Evolutionary conservation across 2,113 vertebrate species (phyloP).

Genomic region (Pedionomus torquatus): DNA sequence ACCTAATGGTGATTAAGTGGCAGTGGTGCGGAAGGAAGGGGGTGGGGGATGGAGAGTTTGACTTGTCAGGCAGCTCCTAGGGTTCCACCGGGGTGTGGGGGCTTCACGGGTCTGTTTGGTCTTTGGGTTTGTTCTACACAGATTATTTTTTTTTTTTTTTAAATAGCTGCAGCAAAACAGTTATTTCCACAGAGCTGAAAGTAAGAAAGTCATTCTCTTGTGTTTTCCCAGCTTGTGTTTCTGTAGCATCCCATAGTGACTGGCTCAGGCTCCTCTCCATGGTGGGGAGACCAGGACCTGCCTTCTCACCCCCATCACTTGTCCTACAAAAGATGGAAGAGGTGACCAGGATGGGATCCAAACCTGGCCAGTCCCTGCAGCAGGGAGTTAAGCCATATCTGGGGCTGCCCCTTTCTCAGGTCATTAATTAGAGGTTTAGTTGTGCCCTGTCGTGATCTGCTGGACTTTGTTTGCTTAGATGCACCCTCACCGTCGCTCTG

Average conservation of each 20-base stretch:
- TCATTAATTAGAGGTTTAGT: background rate
- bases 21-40: background rate
- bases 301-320: accelerated
- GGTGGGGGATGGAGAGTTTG: background rate
- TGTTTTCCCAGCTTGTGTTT: background rate
- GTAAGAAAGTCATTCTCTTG: accelerated
- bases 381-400: accelerated
- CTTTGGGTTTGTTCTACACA: accelerated
- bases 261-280: accelerated
- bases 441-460: accelerated
- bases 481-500: accelerated
- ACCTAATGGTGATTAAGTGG: background rate
- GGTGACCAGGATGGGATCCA: background rate
- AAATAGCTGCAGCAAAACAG: accelerated
- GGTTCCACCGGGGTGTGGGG: background rate
- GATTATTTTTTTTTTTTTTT: background rate
- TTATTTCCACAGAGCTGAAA: background rate
- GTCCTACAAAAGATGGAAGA: background rate
- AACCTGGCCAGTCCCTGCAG: background rate
- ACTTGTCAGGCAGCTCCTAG: background rate
- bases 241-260: accelerated
- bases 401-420: background rate
- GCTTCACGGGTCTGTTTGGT: accelerated
- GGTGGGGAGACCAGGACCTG: background rate
- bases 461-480: background rate